Base-by-base conservation (phyloP, 2,797 vertebrate genomes). In the Adrianichthys oophorus region DNA sequence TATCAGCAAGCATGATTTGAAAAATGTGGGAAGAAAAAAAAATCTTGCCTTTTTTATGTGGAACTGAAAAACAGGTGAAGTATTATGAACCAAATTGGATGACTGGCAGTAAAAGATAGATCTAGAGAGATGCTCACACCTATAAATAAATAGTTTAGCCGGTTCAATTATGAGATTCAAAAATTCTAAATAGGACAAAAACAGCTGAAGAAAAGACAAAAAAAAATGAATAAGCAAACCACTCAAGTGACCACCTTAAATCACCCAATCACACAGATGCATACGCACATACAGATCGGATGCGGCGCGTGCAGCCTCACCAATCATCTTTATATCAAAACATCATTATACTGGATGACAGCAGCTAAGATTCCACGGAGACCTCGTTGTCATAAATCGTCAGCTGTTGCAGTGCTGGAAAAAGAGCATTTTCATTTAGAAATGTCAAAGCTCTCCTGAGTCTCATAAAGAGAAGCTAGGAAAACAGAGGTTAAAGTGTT, bases 311-410 rank as follows among this genome's bases (percentile, higher is more conserved):
- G 86, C 80, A 92, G 90, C 92, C 89, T 84, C 91, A 96, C 94
- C 93, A 93, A 94, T 98, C 95, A 94, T 94, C 89, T 94, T 95
- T 95, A 94, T 94, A 95, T 94, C 85, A 89, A 95, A 95, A 93
- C 89, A 91, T 95, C 94, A 97, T 96, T 94, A 96, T 92, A 91
- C 92, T 86, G 93, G 90, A 92, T 95, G 94, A 95, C 94, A 95
- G 93, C 91, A 56, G 66, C 89, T 94, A 89, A 94, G 93, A 91
- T 90, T 88, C 90, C 80, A 68, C 79, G 88, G 92, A 93, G 93
- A 94, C 86, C 80, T 84, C 55, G 76, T 89, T 90, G 91, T 92
- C 94, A 92, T 96, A 96, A 96, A 96, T 96, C 91, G 92, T 94
- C 91, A 90, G 90, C 89, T 87, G 91, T 94, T 92, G 93, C 94